phyloP scores from a whole-genome alignment of 1,140 invertebrate species.

The Anastrepha ludens region DNA sequence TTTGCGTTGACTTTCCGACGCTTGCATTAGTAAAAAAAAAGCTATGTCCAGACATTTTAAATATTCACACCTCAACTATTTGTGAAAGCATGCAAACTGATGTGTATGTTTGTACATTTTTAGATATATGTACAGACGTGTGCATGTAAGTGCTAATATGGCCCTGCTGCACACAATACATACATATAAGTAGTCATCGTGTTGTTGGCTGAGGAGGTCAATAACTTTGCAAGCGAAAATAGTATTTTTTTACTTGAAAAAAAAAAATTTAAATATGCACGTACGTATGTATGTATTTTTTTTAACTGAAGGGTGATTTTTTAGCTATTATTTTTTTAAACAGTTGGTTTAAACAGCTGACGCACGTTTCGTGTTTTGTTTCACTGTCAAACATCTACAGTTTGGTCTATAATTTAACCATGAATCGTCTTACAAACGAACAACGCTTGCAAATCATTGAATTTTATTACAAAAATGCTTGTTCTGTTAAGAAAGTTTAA shows the following conservation, averaged over 20 bases:
- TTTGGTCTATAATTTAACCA: too few relatives aligned
- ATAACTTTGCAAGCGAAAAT: neutral
- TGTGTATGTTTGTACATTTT: neutral
- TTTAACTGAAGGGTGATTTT: neutral
- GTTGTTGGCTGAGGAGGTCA: neutral
- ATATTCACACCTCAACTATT: neutral
- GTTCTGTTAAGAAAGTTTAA: too few relatives aligned
- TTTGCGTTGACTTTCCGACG: too few relatives aligned
- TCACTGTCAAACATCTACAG: too few relatives aligned
- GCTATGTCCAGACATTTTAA: neutral
- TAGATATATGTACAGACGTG: neutral
- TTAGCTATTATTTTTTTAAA: too few relatives aligned
- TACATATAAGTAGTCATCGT: neutral
- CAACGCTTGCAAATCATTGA: too few relatives aligned
- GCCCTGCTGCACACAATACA: neutral
- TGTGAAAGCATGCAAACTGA: conserved; percentile 5
- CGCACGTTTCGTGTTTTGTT: too few relatives aligned
- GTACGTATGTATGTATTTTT: neutral
- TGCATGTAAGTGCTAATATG: conserved; percentile 8
- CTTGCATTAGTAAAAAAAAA: too few relatives aligned
- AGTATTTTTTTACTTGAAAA: conserved; percentile 4
- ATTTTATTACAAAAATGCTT: too few relatives aligned
- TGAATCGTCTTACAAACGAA: too few relatives aligned
- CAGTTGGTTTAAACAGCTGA: too few relatives aligned
- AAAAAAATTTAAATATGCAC: conserved; percentile 14